These are phyloP conservation scores for Microchirus variegatus DNA, from an alignment of 2,797 vertebrate genomes.

Conservation along the genomic window DNA sequence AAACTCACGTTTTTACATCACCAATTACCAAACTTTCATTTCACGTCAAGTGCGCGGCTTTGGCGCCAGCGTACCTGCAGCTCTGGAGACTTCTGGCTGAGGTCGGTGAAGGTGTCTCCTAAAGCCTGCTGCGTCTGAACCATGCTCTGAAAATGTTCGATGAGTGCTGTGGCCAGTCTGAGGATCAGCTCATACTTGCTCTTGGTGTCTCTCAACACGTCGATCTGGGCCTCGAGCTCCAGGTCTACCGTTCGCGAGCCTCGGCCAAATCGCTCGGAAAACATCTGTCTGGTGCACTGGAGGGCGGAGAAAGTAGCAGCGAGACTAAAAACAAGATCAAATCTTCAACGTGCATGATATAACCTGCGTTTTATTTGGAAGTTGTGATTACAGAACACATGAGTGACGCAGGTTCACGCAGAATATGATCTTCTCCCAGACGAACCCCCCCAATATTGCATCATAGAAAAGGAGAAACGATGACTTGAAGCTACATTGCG, in stretches of 20 bases:
- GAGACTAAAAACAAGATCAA: no score
- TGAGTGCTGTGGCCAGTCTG: conserved; percentile 88
- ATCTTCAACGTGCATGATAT: no score
- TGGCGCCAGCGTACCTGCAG: conserved; percentile 83
- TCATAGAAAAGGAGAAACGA: no score
- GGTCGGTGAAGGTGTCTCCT: conserved; percentile 93
- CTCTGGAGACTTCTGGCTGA: conserved; percentile 98
- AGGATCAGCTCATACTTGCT: conserved; percentile 92
- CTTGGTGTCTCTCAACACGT: conserved; percentile 93
- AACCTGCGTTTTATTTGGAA: no score
- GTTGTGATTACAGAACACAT: no score
- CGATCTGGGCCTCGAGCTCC: conserved; percentile 96
- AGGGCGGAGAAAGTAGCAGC: no score
- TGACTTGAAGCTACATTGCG: no score
- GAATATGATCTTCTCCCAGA: no score
- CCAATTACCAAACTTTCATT: not conserved
- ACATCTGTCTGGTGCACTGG: conserved; percentile 97
- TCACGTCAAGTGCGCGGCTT: not conserved
- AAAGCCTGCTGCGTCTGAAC: conserved; percentile 96
- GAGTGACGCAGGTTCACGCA: no score
- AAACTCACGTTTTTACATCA: conserved; percentile 1
- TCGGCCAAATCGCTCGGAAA: conserved; percentile 92
- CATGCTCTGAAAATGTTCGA: conserved; percentile 91
- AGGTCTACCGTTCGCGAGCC: conserved; percentile 94
- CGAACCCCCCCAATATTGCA: no score